These are phyloP conservation scores for Bungarus multicinctus DNA, from an alignment of 2,113 vertebrate species.

Conservation along the genomic window DNA sequence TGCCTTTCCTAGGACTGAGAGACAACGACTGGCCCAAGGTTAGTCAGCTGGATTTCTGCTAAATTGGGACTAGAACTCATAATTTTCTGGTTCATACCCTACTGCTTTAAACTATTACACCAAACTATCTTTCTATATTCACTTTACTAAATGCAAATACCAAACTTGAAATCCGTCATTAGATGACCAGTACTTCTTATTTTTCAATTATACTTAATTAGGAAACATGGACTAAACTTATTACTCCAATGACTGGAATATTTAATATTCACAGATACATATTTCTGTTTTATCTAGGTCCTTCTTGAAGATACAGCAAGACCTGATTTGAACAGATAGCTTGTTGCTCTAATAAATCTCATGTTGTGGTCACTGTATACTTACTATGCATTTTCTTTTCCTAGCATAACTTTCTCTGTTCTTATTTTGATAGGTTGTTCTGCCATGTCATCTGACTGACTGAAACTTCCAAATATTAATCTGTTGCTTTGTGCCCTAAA, in stretches of 20 bases:
- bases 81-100: background rate
- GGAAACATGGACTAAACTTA: background rate
- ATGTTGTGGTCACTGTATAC: background rate
- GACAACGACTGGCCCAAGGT: background rate
- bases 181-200: background rate
- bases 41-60: background rate
- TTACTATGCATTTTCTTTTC: background rate
- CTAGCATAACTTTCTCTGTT: background rate
- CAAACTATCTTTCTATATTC: background rate
- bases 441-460: background rate
- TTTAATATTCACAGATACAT: background rate
- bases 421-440: background rate
- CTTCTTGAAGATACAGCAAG: background rate
- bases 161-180: background rate
- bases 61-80: background rate
- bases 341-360: background rate
- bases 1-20: background rate
- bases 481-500: background rate
- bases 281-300: background rate
- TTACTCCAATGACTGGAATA: background rate
- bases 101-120: background rate
- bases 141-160: background rate
- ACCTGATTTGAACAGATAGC: background rate
- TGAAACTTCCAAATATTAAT: background rate
- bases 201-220: background rate